Evolutionary conservation across 2,113 vertebrate genomes (phyloP).

Genomic region (Leuciscus idus): DNA sequence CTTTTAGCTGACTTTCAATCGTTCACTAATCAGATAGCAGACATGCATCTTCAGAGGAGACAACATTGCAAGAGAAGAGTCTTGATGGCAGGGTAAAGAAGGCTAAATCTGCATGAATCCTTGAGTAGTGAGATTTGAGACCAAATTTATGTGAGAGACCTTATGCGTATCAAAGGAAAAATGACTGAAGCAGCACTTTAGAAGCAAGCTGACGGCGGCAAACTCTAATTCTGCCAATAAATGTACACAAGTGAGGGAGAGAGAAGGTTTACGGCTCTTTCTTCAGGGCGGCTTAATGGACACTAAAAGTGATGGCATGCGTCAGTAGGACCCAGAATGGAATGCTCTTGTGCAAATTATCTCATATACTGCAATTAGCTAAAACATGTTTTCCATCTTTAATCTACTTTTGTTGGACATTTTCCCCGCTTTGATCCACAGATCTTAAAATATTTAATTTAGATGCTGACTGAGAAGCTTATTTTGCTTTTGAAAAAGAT

Average conservation of each 20-base stretch:
- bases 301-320: slow-evolving; percentile 58
- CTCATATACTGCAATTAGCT: slow-evolving; percentile 40
- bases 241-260: slow-evolving; percentile 27
- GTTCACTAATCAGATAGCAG: slow-evolving; percentile 23
- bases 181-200: slow-evolving; percentile 45
- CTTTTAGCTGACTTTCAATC: background rate
- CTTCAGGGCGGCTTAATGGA: slow-evolving; percentile 44
- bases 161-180: slow-evolving; percentile 21
- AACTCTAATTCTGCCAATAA: slow-evolving; percentile 47
- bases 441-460: background rate
- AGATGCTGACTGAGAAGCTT: background rate
- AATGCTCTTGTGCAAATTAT: slow-evolving; percentile 46
- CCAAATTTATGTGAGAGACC: slow-evolving; percentile 14
- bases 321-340: slow-evolving; percentile 43
- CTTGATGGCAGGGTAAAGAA: background rate
- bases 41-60: slow-evolving; percentile 1
- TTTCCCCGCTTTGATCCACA: slow-evolving; percentile 9
- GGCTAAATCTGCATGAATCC: slow-evolving; percentile 15
- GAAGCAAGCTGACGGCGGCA: slow-evolving; percentile 49
- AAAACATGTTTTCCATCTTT: slow-evolving; percentile 40
- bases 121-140: slow-evolving; percentile 7
- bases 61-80: background rate
- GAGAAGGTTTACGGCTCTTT: slow-evolving; percentile 39
- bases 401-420: slow-evolving; percentile 15
- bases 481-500: background rate